These are phyloP conservation scores for Nemoura dubitans DNA, from an alignment of 2,888 invertebrate genomes.

Conservation along the genomic window DNA sequence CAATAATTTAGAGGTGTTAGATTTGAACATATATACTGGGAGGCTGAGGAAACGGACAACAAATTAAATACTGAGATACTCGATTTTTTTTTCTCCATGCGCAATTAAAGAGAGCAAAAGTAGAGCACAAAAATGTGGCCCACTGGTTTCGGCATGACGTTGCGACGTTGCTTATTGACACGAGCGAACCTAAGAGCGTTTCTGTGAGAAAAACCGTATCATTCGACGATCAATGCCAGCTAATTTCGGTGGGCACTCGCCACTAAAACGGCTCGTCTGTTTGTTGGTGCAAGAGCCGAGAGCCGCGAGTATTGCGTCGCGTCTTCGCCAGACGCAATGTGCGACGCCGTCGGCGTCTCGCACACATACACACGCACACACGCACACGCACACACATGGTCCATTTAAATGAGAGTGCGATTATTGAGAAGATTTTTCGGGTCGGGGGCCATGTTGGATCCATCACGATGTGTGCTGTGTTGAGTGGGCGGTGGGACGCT, in stretches of 20 bases:
- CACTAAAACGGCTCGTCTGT: background rate
- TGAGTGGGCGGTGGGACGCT: too few relatives aligned
- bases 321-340: background rate
- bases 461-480: background rate
- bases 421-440: background rate
- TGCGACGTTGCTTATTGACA: background rate
- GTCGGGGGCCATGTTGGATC: background rate
- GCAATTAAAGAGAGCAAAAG: too few relatives aligned
- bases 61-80: too few relatives aligned
- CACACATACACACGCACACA: too few relatives aligned
- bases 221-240: background rate
- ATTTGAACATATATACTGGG: too few relatives aligned
- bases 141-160: background rate
- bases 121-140: too few relatives aligned
- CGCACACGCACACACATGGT: background rate
- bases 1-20: too few relatives aligned
- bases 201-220: background rate
- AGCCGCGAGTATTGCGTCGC: conserved; percentile 1
- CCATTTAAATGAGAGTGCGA: background rate
- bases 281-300: background rate
- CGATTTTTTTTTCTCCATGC: too few relatives aligned
- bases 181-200: background rate
- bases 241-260: background rate
- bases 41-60: too few relatives aligned
- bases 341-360: too few relatives aligned